Conservation (phyloP, 2,888 invertebrate genomes). For the Tanytarsus gracilentus region DNA sequence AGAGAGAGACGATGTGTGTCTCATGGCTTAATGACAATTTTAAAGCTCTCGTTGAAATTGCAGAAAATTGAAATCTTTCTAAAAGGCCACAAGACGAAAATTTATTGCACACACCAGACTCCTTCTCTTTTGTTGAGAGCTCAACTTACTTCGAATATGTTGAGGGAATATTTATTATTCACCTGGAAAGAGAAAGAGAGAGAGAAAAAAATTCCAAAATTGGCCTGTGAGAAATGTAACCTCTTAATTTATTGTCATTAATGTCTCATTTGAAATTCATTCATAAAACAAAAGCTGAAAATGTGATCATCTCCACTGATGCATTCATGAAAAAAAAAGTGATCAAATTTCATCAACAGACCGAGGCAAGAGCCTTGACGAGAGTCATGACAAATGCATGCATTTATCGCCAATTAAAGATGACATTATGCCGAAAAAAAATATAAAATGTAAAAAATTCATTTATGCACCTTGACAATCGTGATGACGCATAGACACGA, state of each 20-base stretch:
- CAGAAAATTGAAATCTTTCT: constrained; percentile 10
- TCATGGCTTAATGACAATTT: constrained; percentile 12
- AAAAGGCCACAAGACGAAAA: too few relatives aligned
- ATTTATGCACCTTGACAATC: neutral
- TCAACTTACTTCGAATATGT: too few relatives aligned
- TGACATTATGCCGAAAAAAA: constrained; percentile 9
- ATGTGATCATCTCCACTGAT: neutral
- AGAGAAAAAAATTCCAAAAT: too few relatives aligned
- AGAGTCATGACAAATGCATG: constrained; percentile 5
- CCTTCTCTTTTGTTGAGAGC: too few relatives aligned
- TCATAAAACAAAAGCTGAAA: neutral
- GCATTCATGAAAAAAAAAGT: neutral
- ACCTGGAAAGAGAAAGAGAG: too few relatives aligned
- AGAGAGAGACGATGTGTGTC: too few relatives aligned
- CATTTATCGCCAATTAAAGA: constrained; percentile 16
- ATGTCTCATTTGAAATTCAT: constrained; percentile 11
- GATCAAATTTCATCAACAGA: neutral
- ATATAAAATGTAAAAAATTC: neutral
- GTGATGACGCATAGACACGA: too few relatives aligned
- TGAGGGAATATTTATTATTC: too few relatives aligned
- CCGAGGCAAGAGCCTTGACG: too few relatives aligned
- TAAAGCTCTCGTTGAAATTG: constrained; percentile 10
- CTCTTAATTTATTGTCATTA: constrained; percentile 14
- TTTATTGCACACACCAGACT: too few relatives aligned
- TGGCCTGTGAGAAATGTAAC: neutral